Evolutionary conservation across 2,888 invertebrate genomes (phyloP).

Genomic region (Perdita meconis): DNA sequence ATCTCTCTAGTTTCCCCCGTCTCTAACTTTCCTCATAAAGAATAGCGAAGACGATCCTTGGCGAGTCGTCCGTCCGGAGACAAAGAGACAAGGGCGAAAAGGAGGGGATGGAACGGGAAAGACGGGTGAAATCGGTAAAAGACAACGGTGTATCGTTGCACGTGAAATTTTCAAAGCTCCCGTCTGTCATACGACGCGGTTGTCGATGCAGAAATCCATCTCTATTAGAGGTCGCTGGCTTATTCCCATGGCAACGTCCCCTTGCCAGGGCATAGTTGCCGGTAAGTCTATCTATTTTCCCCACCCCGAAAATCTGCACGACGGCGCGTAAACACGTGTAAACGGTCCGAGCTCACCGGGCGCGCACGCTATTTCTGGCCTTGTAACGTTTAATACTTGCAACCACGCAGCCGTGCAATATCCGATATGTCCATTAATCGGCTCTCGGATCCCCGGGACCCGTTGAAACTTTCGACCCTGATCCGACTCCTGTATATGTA

Average conservation of each 20-base stretch:
- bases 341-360: slow-evolving; percentile 19
- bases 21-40: neutral
- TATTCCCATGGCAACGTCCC: slow-evolving; percentile 78
- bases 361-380: slow-evolving; percentile 38
- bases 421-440: slow-evolving; percentile 68
- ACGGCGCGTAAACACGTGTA: slow-evolving; percentile 53
- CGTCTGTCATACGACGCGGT: slow-evolving; percentile 55
- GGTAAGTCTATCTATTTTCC: slow-evolving; percentile 61
- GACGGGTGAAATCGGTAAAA: slow-evolving; percentile 9
- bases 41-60: neutral
- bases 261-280: slow-evolving; percentile 43
- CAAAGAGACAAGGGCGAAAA: too few relatives aligned
- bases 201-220: slow-evolving; percentile 70
- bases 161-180: slow-evolving; percentile 59
- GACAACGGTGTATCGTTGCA: slow-evolving; percentile 21
- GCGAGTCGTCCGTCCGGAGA: neutral
- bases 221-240: slow-evolving; percentile 76
- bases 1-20: neutral
- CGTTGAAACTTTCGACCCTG: slow-evolving; percentile 56
- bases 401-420: slow-evolving; percentile 64
- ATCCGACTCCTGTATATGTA: slow-evolving; percentile 9
- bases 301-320: slow-evolving; percentile 53
- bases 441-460: slow-evolving; percentile 55
- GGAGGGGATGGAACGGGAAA: neutral
- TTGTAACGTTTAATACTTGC: slow-evolving; percentile 67